Percentiles rank a stretch among this genome's conserved stretches.
These are phyloP conservation scores for Hoplodrina blanda DNA, from an alignment of 2,888 invertebrate genomes.

Conservation along the genomic window DNA sequence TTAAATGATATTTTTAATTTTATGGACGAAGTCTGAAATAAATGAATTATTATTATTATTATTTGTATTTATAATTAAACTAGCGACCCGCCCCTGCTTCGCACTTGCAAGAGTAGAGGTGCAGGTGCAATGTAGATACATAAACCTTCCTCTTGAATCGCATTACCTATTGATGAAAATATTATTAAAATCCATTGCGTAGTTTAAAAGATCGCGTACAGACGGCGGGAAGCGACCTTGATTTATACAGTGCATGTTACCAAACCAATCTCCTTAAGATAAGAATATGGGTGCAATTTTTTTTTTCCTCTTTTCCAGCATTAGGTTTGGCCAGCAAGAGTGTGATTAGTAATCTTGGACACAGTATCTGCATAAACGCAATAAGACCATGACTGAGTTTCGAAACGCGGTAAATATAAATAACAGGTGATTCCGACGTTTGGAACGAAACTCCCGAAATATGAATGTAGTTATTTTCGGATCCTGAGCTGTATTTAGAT, in stretches of 20 bases:
- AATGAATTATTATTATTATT: too few relatives aligned
- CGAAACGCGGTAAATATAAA: constrained; percentile 61
- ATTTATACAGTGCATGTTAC: background rate
- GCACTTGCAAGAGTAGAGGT: too few relatives aligned
- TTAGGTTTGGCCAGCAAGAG: constrained; percentile 30
- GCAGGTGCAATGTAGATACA: too few relatives aligned
- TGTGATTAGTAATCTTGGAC: constrained; percentile 51
- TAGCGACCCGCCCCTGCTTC: too few relatives aligned
- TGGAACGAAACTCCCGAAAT: constrained; percentile 54
- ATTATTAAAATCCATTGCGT: too few relatives aligned
- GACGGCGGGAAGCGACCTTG: too few relatives aligned
- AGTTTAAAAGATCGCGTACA: too few relatives aligned
- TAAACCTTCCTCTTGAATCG: too few relatives aligned
- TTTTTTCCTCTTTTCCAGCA: background rate
- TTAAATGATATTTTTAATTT: too few relatives aligned
- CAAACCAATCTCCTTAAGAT: background rate
- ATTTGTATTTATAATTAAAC: background rate
- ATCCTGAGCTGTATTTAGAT: constrained; percentile 47
- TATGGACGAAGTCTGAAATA: too few relatives aligned
- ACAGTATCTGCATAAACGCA: constrained; percentile 28
- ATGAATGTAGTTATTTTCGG: constrained; percentile 47
- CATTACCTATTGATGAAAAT: too few relatives aligned
- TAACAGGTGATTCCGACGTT: constrained; percentile 60
- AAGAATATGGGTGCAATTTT: background rate
- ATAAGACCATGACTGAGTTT: constrained; percentile 62